Evolutionary conservation across 1,140 invertebrate species (phyloP), one percentile per base, ranked within the genome.

Genomic region (Chrysopa pallens): DNA sequence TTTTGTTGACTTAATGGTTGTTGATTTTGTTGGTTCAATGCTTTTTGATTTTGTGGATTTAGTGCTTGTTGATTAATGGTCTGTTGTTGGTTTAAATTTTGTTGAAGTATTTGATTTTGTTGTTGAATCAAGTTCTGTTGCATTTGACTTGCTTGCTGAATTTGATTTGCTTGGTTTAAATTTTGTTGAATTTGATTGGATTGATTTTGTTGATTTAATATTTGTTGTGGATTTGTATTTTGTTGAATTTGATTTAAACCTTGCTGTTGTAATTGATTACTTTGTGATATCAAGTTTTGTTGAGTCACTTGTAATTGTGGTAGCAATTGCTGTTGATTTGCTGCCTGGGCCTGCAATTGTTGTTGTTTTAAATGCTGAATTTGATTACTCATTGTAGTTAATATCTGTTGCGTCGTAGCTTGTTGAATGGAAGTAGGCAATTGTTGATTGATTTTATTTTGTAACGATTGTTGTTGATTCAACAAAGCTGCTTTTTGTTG

Each of bases 271-370:
- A 70, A 59, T 40, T 69, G 69, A 13, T 57, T 60, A 14, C 65
- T 70, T 4, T 69, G 58, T 45, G 70, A 65, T 29, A 69, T 63
- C 36, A 72, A 70, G 47, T 72, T 69, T 42, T 70, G 69, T 6
- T 69, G 65, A 42, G 17, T 58, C 60, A 52, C 36, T 50, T 56
- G 55, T 45, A 52, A 52, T 44, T 61, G 58, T 38, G 58, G 50
- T 38, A 57, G 8, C 40, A 46, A 29, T 37, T 44, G 38, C 27
- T 44, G 17, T 45, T 52, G 29, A 12, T 39, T 39, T 29, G 33
- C 33, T 40, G 36, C 13, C 2, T 31, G 14, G 29, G 50, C 46
- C 14, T 45, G 40, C 33, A 47, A 44, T 46, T 53, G 42, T 43
- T 15, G 23, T 43, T 36, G 8, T 29, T 43, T 46, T 42, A 8